Evolutionary conservation across 1,140 invertebrate genomes (phyloP), one percentile per base, ranked within the genome.

Genomic region (Chrysopa pallens): DNA sequence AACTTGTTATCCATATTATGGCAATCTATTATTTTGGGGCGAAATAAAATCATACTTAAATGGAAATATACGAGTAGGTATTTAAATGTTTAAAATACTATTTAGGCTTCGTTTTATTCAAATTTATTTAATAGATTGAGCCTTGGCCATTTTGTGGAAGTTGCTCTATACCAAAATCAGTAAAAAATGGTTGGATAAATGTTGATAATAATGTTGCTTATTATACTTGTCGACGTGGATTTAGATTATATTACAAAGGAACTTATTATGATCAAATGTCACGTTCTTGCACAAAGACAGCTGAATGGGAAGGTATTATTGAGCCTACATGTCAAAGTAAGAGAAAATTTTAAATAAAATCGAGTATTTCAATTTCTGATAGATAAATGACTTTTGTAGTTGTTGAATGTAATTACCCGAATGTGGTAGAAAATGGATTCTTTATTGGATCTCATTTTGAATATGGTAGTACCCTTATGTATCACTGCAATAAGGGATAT

Each of bases 1-100:
- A 31, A 62, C 55, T n/a, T 82, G 77, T 50, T 54, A 66, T 7
- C 57, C 60, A 14, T 62, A 64, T 39, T 64, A 67, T n/a, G 69
- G 69, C 0, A 66, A 72, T 45, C 50, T 80, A 3, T 57, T 71
- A 14, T 58, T 70, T 1, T 82, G 79, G 79, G 62, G 71, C 0
- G 67, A 76, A 46, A 66, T 80, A 45, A 62, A 68, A 39, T 52
- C 58, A 14, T 57, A 67, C 11, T 52, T 76, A 36, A 58, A 62
- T 12, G 78, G 79, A 13, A 57, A 66, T 15, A 50, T 79, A n/a
- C 45, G 52, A 51, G 66, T 72, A 55, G 50, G 46, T 50, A 15
- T 37, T 39, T 11, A 11, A 31, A 7, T 31, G 6, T 31, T 7
- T 31, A 7, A 6, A 6, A 31, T 11, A 11, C 6, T 31, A 11